Base-by-base conservation (phyloP, 2,888 invertebrate genomes). In the Nasonia oneida region DNA sequence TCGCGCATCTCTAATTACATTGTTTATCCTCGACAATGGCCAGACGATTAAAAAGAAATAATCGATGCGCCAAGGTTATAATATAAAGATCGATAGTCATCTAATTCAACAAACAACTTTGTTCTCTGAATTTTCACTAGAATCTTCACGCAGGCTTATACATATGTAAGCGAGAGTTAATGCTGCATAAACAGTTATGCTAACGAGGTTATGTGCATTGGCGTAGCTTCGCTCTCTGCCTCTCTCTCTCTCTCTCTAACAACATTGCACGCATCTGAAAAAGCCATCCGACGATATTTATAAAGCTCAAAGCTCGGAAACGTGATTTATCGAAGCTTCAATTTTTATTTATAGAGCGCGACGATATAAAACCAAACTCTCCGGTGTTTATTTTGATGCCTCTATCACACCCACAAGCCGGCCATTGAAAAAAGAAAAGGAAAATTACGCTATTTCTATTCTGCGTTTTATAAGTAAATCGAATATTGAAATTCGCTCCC, bases 141-240 rank as follows among this genome's bases (percentile, higher is more conserved):
- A 3, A 42, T 73, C 73, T 81, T 39, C 70, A 80, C n/a, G 37
- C 23, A 5, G 61, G 47, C 53, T 61, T 80, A 71, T 71, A 23
- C 37, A 23, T 77, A 71, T 57, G 29, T 61, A 81, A 37, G 37
- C 37, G n/a, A 47, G 73, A 64, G 64, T 47, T n/a, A 29, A 81
- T 81, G 53, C 73, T 81, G 53, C 73, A 64, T 73, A 85, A 77
- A 73, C 78, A 77, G 74, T 70, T 79, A 85, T 79, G 78, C 37
- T 74, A 42, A 85, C 57, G 53, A 71, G 23, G 42, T 53, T 79
- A 18, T 75, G 33, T 57, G 42, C 78, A 67, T 53, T 57, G 61
- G 47, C 50, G 33, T 18, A 53, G 53, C 78, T 79, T 73, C 15
- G n/a, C 15, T 47, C 75, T 29, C 29, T 29, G 29, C 29, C 29